These are phyloP conservation scores for Tipula helvola DNA, from an alignment of 2,888 invertebrate genomes.

Conservation along the genomic window DNA sequence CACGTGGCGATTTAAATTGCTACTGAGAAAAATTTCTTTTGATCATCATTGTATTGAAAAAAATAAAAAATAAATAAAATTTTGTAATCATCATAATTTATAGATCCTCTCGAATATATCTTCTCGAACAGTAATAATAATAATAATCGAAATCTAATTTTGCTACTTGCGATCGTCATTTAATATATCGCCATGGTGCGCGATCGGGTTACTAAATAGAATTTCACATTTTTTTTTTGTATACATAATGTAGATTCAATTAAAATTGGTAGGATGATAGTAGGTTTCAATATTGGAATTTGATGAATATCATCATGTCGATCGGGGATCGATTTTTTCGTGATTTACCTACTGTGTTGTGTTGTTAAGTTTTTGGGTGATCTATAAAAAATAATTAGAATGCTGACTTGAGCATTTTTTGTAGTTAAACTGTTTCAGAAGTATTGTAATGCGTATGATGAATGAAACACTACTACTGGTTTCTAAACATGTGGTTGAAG, in stretches of 20 bases:
- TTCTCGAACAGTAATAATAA: background rate
- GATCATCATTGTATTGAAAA: background rate
- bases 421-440: background rate
- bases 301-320: background rate
- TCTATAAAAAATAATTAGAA: background rate
- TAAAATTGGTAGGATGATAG: background rate
- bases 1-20: constrained; percentile 8
- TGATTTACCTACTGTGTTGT: background rate
- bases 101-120: background rate
- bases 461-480: background rate
- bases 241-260: background rate
- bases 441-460: background rate
- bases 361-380: background rate
- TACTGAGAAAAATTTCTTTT: constrained; percentile 1
- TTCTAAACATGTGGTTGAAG: background rate
- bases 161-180: background rate
- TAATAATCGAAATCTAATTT: background rate
- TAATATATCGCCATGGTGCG: background rate
- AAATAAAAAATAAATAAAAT: too few relatives aligned
- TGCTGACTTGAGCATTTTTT: background rate
- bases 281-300: background rate
- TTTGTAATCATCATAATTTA: background rate
- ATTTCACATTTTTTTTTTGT: background rate
- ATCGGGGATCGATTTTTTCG: background rate
- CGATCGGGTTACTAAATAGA: background rate